phyloP scores from a whole-genome alignment of 2,797 vertebrate genomes.

The Danio tinwini region DNA sequence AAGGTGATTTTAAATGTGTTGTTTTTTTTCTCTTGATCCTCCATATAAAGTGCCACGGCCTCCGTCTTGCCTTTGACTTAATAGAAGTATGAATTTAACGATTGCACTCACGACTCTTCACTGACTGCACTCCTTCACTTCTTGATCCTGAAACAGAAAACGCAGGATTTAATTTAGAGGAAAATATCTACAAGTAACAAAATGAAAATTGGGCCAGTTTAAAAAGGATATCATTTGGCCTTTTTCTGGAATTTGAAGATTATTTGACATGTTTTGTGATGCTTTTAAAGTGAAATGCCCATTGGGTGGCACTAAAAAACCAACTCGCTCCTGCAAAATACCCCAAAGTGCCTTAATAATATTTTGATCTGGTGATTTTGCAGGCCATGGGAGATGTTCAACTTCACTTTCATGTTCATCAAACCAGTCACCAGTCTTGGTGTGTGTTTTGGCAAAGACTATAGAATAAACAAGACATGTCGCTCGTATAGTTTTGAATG shows the following conservation, averaged over 20 bases:
- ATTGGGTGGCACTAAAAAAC: neutral
- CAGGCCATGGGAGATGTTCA: too few relatives aligned
- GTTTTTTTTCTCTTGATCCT: constrained; percentile 59
- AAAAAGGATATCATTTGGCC: neutral
- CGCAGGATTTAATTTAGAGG: neutral
- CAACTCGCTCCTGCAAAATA: too few relatives aligned
- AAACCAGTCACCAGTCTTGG: too few relatives aligned
- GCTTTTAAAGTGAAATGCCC: neutral
- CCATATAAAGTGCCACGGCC: constrained; percentile 74
- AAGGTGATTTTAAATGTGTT: constrained; percentile 56
- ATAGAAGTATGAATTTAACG: constrained; percentile 76
- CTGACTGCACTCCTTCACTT: constrained; percentile 59
- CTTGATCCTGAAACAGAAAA: constrained; percentile 11
- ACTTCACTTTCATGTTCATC: too few relatives aligned
- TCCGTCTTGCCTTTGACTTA: constrained; percentile 64
- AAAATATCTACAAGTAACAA: neutral
- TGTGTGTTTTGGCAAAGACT: too few relatives aligned
- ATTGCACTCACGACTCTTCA: constrained; percentile 72
- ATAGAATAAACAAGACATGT: too few relatives aligned
- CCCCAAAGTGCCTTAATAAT: too few relatives aligned
- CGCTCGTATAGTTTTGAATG: too few relatives aligned
- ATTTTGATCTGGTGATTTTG: too few relatives aligned
- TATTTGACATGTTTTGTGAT: neutral
- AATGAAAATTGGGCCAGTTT: neutral
- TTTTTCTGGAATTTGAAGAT: too few relatives aligned